Conservation (phyloP, 2,113 vertebrate species). For the Phalacrocorax pelagicus region DNA sequence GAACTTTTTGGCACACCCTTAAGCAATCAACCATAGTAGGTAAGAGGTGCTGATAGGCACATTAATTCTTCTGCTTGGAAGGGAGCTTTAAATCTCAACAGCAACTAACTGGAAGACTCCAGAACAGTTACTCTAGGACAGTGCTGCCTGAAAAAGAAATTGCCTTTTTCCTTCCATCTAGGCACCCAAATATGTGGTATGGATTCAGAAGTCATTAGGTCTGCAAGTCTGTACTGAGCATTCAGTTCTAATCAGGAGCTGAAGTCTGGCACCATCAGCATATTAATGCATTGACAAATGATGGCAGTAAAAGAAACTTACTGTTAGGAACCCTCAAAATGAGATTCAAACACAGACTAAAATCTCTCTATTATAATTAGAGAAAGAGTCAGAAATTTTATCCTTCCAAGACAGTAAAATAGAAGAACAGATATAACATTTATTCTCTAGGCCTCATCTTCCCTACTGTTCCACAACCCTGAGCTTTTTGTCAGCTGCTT, state of each 20-base stretch:
- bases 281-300: neutral
- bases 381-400: neutral
- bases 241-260: neutral
- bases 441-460: neutral
- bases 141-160: neutral
- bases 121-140: neutral
- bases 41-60: neutral
- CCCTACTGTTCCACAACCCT: neutral
- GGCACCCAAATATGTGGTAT: neutral
- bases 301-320: neutral
- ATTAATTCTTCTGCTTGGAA: neutral
- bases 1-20: neutral
- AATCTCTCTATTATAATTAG: neutral
- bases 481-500: neutral
- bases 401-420: neutral
- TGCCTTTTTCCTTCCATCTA: neutral
- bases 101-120: neutral
- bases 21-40: neutral
- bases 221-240: neutral
- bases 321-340: neutral
- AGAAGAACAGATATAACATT: neutral
- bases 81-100: neutral
- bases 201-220: neutral
- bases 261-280: neutral
- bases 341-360: neutral